A percentile compares a stretch with the other conserved stretches of the same genome.
Conservation (phyloP, 2,888 invertebrate species). For the Eremobia ochroleuca region DNA sequence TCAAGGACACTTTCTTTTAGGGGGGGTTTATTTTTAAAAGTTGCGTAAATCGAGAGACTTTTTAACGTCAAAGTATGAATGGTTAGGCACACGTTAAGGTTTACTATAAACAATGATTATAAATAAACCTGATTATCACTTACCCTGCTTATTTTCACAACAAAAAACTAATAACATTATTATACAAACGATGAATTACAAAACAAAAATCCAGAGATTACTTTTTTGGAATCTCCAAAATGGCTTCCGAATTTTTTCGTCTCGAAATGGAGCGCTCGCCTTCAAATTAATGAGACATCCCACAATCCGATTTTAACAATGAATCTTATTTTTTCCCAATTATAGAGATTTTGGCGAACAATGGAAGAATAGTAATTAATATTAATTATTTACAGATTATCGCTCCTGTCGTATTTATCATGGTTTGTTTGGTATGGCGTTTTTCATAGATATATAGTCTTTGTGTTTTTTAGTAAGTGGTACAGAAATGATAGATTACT, state of each 20-base stretch:
- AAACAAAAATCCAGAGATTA: neutral
- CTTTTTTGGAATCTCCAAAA: conserved; percentile 14
- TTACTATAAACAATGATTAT: neutral
- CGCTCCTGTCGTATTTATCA: conserved; percentile 56
- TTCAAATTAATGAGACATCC: conserved; percentile 56
- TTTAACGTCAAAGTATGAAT: neutral
- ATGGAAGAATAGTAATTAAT: conserved; percentile 68
- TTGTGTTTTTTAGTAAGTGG: conserved; percentile 23
- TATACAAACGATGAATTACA: conserved; percentile 3
- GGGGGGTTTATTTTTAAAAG: too few species aligned
- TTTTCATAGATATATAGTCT: too few species aligned
- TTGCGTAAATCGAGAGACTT: neutral
- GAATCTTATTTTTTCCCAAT: conserved; percentile 66
- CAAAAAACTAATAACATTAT: neutral
- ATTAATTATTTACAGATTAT: conserved; percentile 72
- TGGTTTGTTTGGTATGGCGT: conserved; percentile 2
- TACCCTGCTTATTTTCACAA: neutral
- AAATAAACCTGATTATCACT: neutral
- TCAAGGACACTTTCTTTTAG: neutral
- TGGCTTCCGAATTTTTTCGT: neutral
- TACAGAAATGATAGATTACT: conserved; percentile 23
- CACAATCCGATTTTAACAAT: conserved; percentile 55
- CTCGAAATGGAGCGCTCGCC: conserved; percentile 15
- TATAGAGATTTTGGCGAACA: conserved; percentile 55
- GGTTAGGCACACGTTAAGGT: neutral